Percentiles rank a stretch among this genome's conserved stretches.
Conservation (phyloP, 92 coral and sea anemone species). For the Actinostola sp. region DNA sequence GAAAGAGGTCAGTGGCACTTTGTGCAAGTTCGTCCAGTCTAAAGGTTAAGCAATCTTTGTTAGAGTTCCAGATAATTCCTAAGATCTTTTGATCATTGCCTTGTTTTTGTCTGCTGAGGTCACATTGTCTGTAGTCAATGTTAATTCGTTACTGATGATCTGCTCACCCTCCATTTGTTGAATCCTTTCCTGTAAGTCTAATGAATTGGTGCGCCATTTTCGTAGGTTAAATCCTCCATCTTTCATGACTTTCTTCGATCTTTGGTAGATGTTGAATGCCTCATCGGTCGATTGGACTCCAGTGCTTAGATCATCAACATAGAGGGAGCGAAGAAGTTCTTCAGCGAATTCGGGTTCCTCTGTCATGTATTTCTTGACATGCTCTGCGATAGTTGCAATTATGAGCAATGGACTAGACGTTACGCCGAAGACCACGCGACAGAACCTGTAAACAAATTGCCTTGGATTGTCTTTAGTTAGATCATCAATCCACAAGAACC, state of each 20-base stretch:
- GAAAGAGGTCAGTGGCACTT: not conserved
- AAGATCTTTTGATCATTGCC: constrained; percentile 23
- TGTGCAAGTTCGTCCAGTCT: not conserved
- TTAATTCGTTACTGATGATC: not conserved
- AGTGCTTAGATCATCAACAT: constrained; percentile 60
- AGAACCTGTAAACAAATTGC: constrained; percentile 30
- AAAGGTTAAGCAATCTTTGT: not conserved
- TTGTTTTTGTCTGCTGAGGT: not conserved
- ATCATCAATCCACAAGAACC: constrained; percentile 27
- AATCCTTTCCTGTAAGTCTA: not conserved
- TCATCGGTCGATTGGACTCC: not conserved
- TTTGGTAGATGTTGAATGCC: not conserved
- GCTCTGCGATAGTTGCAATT: constrained; percentile 26
- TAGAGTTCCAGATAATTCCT: constrained; percentile 13
- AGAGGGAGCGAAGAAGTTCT: constrained; percentile 42
- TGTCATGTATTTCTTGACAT: constrained; percentile 25
- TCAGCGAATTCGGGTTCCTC: constrained; percentile 65
- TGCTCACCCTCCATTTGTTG: not conserved
- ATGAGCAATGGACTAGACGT: constrained; percentile 34
- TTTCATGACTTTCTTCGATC: constrained; percentile 2
- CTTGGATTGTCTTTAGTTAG: not conserved
- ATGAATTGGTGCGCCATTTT: constrained; percentile 11
- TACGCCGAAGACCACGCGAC: constrained; percentile 61
- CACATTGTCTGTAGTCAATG: not conserved
- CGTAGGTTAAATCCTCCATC: constrained; percentile 23